Base-by-base conservation (phyloP, 2,113 vertebrate species). In the Siphamia tubifer region DNA sequence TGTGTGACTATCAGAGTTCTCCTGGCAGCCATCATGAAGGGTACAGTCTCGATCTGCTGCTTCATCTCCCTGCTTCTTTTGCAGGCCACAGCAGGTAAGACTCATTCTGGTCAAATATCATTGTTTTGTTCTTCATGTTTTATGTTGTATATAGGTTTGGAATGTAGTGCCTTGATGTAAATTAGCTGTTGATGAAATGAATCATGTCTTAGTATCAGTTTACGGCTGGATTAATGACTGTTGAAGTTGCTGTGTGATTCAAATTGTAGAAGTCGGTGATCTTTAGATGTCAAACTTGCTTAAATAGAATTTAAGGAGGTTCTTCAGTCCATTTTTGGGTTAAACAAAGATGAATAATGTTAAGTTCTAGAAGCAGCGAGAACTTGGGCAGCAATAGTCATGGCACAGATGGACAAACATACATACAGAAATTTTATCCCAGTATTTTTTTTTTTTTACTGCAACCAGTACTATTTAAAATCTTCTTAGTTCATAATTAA, bases 1-100 rank as follows among this genome's bases (percentile, higher is more conserved):
- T 77, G 53, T 60, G 48, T 63, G 69, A 75, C 85, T 79, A 69
- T 77, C 84, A 82, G 58, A 85, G 86, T 87, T 92, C 92, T 92
- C 91, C 92, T 92, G 92, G 92, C 91, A 91, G 90, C 89, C 92
- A 92, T 87, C 88, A 93, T 93, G 91, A 92, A 91, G 91, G 86
- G 89, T 82, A 66, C 89, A 72, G 83, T 89, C 78, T 88, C 84
- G 39, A 68, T 92, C 87, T 91, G 89, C 88, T 90, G 87, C 78
- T 85, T 92, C 57, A 32, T 92, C 77, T 83, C 79, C 77, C 82
- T 92, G 81, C 90, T 93, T 71, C 61, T 87, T 58, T 77, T 90
- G 82, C 89, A 87, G 73, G 86, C 88, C 83, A 84, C 87, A 78
- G 86, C 90, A 92, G 92, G 92, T 92, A 92, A 92, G 85, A 40